Evolutionary conservation across 2,797 vertebrate species (phyloP).

Genomic region (Squalus acanthias): DNA sequence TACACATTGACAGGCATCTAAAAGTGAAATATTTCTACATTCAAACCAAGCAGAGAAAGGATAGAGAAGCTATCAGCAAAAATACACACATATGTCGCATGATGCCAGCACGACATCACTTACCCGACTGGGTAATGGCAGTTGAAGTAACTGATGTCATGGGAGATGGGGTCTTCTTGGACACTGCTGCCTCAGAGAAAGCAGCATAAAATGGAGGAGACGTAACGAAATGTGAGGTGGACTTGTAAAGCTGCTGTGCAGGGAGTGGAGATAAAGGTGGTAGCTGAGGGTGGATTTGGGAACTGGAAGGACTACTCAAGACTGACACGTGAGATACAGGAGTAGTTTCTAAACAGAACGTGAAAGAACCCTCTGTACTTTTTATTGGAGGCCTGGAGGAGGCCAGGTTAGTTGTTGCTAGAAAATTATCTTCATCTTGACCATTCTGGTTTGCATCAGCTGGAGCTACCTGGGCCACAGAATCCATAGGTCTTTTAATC

Average conservation of each 20-base stretch:
- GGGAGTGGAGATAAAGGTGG: conserved; percentile 55
- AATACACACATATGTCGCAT: conserved; percentile 23
- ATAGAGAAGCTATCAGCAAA: neutral
- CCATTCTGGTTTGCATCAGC: conserved; percentile 46
- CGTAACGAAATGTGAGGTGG: conserved; percentile 64
- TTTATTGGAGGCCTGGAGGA: conserved; percentile 45
- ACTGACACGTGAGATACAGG: conserved; percentile 53
- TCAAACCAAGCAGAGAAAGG: conserved; percentile 21
- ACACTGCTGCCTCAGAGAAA: conserved; percentile 73
- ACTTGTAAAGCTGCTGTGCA: conserved; percentile 66
- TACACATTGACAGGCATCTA: neutral
- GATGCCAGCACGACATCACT: neutral
- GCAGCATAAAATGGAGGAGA: conserved; percentile 74
- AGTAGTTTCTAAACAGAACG: conserved; percentile 56
- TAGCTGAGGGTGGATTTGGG: conserved; percentile 55
- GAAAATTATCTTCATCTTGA: conserved; percentile 58
- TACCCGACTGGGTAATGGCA: conserved; percentile 56
- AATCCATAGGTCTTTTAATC: conserved; percentile 60
- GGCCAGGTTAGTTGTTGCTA: conserved; percentile 49
- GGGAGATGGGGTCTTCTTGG: conserved; percentile 77
- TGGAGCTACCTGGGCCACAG: conserved; percentile 45
- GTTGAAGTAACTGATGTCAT: conserved; percentile 67
- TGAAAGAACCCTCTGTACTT: conserved; percentile 49
- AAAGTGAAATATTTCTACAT: neutral
- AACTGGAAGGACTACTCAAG: conserved; percentile 50